Evolutionary conservation across 2,113 vertebrate genomes (phyloP), one percentile per base, ranked within the genome.

Genomic region (Poecilia latipinna): DNA sequence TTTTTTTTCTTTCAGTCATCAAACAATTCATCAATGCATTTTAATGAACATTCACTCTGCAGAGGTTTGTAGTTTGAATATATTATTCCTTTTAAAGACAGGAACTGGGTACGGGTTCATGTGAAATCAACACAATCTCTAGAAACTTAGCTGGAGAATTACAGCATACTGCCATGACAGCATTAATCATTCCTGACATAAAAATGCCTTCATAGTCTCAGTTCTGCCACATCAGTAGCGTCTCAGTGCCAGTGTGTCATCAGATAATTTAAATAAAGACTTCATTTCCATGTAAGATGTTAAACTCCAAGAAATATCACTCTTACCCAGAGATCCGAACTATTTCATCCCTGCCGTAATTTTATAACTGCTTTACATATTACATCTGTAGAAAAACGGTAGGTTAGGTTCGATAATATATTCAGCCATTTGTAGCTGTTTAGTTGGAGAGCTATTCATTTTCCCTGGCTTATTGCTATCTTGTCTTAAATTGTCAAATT

Each of bases 171-270:
- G 15, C 19, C 24, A 73, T 39, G 42, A 68, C n/a, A 48, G 28
- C 19, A 71, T 19, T 13, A 66, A 57, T 67, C 51, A 67, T 60
- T 65, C 64, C 4, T 19, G 64, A 67, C 24, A 19, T 17, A 29
- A 62, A 26, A 31, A 48, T 51, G 64, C 51, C 24, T 35, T 48
- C 35, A 33, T 66, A 61, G 39, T 48, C 42, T 26, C 24, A 39
- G 60, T 67, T 60, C 29, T 42, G 42, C 19, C 61, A 48, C 69
- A 78, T 66, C 57, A 65, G 62, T 26, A 24, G 62, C 60, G 12
- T 6, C 32, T 70, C 26, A 66, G 62, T 65, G 29, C 44, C 22
- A 71, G 33, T 33, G 48, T 71, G 5, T 60, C 48, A 70, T 70
- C 28, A n/a, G 44, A 60, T 65, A 65, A 17, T 26, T 13, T 54